These are phyloP conservation scores for Odobenus rosmarus DNA, from an alignment of 2,113 vertebrate genomes.

Conservation along the genomic window DNA sequence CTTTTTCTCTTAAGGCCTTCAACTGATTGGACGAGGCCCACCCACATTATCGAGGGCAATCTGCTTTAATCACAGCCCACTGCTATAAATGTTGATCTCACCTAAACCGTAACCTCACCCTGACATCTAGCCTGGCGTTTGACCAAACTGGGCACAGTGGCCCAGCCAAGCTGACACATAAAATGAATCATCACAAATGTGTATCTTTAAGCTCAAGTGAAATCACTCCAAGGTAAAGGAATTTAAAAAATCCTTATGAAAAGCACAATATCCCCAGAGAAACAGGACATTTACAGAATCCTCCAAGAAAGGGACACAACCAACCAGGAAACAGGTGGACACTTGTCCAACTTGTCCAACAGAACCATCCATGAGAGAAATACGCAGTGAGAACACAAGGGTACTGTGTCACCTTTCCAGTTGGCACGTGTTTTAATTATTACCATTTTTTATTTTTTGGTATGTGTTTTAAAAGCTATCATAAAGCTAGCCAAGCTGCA, in stretches of 20 bases:
- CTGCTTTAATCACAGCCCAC: background rate
- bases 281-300: background rate
- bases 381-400: background rate
- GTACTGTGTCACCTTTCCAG: background rate
- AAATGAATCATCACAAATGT: background rate
- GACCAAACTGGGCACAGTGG: background rate
- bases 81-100: background rate
- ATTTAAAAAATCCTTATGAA: background rate
- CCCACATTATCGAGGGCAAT: background rate
- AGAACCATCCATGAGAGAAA: background rate
- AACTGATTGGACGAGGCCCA: background rate
- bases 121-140: background rate
- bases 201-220: background rate
- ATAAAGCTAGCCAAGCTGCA: too few species aligned
- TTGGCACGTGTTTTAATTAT: background rate
- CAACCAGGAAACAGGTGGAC: background rate
- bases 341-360: background rate
- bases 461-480: background rate
- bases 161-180: background rate
- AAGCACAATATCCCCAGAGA: background rate
- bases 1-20: background rate
- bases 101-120: background rate
- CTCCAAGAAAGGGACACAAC: background rate
- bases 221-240: background rate
- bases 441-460: background rate